A percentile compares a stretch with the other conserved stretches of the same genome.
phyloP scores from a whole-genome alignment of 2,888 invertebrate species.

The Cenopis cana region DNA sequence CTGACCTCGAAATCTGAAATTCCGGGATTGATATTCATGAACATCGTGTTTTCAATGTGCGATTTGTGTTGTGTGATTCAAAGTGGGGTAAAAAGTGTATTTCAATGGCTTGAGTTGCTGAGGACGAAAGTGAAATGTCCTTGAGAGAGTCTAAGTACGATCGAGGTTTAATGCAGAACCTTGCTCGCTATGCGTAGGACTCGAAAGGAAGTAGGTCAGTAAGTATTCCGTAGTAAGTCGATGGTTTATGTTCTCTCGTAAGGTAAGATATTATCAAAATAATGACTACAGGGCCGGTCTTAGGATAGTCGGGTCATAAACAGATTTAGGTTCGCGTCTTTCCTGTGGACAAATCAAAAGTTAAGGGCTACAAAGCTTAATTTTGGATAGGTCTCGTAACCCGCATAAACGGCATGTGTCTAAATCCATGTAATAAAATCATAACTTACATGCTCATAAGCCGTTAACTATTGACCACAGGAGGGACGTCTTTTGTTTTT shows the following conservation, averaged over 20 bases:
- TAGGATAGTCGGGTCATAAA: too few relatives aligned
- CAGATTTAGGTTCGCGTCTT: too few relatives aligned
- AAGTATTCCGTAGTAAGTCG: not conserved
- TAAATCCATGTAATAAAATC: too few relatives aligned
- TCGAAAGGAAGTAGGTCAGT: slow-evolving; percentile 23
- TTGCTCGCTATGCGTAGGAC: not conserved
- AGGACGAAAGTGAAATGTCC: not conserved
- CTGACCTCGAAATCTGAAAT: slow-evolving; percentile 54
- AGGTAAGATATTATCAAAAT: too few relatives aligned
- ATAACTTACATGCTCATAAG: too few relatives aligned
- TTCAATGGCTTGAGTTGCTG: not conserved
- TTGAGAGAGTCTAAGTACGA: not conserved
- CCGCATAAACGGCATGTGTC: too few relatives aligned
- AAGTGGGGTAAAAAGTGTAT: not conserved
- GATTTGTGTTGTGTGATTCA: not conserved
- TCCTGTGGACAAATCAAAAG: too few relatives aligned
- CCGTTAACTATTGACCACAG: too few relatives aligned
- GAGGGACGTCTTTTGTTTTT: too few relatives aligned
- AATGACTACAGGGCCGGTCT: too few relatives aligned
- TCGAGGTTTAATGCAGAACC: slow-evolving; percentile 27
- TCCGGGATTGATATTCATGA: not conserved
- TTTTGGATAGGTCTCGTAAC: too few relatives aligned
- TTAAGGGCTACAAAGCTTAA: too few relatives aligned
- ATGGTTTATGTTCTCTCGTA: not conserved
- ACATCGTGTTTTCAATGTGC: slow-evolving; percentile 4